Evolutionary conservation across 2,797 vertebrate genomes (phyloP), one percentile per base, ranked within the genome.

Genomic region (Pangasius larnaudii): DNA sequence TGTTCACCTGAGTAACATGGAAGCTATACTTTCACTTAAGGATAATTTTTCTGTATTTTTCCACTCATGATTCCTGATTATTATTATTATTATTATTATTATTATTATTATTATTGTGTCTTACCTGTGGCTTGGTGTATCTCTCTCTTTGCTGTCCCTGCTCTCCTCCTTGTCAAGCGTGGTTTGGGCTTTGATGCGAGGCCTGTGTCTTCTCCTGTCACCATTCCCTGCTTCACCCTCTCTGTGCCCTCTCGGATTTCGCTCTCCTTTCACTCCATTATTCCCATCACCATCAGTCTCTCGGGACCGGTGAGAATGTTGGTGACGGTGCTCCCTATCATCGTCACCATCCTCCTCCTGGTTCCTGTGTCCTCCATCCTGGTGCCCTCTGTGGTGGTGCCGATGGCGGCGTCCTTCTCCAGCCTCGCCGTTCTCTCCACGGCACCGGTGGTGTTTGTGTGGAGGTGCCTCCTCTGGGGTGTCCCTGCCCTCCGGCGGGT

Each of bases 381-480:
- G 92, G 58, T 94, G 0, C 95, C 93, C 6, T 97, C 97, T 0
- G 14, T 95, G 96, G 87, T 97, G 96, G 90, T 96, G 97, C 3
- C 94, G 94, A 86, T 96, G 94, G 56, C 95, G 95, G 27, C 96
- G 88, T 18, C 92, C 91, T 24, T 91, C 95, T 0, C 94, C 93
- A 24, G 90, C 95, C 0, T 92, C 94, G 4, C 89, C 85, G 0
- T 93, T 93, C 61, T 98, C 97, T 0, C 97, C 97, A 0, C 96
- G 94, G 9, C 97, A 96, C 13, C 96, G 92, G 85, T 98, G 96
- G 61, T 96, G 96, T 84, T 96, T 97, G 59, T 96, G 93, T 0
- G 94, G 63, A 89, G 94, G 95, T 0, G 82, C n/a, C 87, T 81
- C 87, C 92, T 94, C 1, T 0, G 93, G 72, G 87, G 92, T 77